phyloP scores from a whole-genome alignment of 2,888 invertebrate genomes.

The Melanchra persicariae region DNA sequence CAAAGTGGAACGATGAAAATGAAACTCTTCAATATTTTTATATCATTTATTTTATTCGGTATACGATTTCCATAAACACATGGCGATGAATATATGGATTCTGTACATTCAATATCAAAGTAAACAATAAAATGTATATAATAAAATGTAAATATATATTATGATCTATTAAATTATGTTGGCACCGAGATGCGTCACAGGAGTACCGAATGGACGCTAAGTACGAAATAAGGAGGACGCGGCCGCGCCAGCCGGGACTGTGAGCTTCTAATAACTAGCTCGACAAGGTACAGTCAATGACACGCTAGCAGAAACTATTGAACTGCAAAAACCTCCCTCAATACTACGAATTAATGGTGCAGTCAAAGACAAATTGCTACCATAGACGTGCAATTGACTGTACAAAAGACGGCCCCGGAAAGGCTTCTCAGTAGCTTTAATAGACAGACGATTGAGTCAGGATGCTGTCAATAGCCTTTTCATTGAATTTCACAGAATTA shows the following conservation, averaged over 20 bases:
- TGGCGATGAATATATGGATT: slow-evolving; percentile 85
- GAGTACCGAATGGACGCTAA: slow-evolving; percentile 84
- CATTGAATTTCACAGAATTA: not conserved
- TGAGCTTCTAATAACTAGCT: not conserved
- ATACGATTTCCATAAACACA: slow-evolving; percentile 88
- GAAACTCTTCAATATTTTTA: slow-evolving; percentile 75
- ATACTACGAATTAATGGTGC: not conserved
- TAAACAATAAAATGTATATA: slow-evolving; percentile 87
- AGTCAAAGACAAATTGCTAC: not conserved
- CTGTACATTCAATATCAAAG: slow-evolving; percentile 89
- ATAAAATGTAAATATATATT: slow-evolving; percentile 87
- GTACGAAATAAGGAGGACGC: slow-evolving; percentile 46
- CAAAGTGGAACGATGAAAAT: slow-evolving; percentile 69
- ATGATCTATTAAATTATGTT: slow-evolving; percentile 84
- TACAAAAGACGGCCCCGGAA: not conserved
- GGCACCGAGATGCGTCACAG: slow-evolving; percentile 85
- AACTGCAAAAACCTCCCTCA: not conserved
- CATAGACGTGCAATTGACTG: not conserved
- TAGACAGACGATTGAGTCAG: not conserved
- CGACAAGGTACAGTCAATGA: not conserved
- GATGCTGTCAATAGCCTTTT: not conserved
- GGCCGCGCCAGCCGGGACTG: slow-evolving; percentile 46
- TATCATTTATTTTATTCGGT: slow-evolving; percentile 86
- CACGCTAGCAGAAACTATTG: not conserved
- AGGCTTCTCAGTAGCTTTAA: not conserved